Base-by-base conservation (phyloP, 2,113 vertebrate species). In the Dipodomys spectabilis region DNA sequence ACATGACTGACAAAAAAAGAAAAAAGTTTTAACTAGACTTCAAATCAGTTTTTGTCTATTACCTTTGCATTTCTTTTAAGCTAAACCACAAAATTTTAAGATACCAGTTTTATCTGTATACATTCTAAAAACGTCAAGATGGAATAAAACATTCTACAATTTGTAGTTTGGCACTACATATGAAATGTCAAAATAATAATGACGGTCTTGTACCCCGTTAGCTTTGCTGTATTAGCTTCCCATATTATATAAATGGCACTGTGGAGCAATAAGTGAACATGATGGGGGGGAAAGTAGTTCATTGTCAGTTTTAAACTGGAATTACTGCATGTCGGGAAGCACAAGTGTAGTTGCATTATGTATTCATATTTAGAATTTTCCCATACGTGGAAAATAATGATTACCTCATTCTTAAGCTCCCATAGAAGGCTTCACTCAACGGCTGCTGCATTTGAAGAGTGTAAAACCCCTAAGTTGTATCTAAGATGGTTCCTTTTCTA, bases 11-110 rank as follows among this genome's bases (percentile, higher is more conserved):
- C 49, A 3, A 49, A 49, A 49, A 49, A 49, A 49, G n/a, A 49
- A 49, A 49, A 49, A 49, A 95, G 86, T 89, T 95, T 86, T 90
- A 91, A 64, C 89, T 86, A 82, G 86, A 77, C 86, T 64, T 85
- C 60, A 95, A 79, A 86, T 82, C 45, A 93, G 4, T 15, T 83
- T 77, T 72, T 95, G 10, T 19, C 57, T 49, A 0, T 91, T 91
- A 84, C 0, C 30, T 87, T 80, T 91, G 32, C 8, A 18, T 92
- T 89, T 45, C 62, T 68, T 91, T 85, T 69, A 93, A 93, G 23
- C 53, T 92, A 85, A 94, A 77, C 65, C 30, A 89, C 3, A 64
- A 16, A 95, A 94, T 80, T 88, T 90, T 80, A 93, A 44, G 49
- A 80, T 83, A 6, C 13, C 28, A 78, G 6, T 88, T 39, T 86